phyloP scores from a whole-genome alignment of 2,888 invertebrate genomes.

The Brenthis daphne region DNA sequence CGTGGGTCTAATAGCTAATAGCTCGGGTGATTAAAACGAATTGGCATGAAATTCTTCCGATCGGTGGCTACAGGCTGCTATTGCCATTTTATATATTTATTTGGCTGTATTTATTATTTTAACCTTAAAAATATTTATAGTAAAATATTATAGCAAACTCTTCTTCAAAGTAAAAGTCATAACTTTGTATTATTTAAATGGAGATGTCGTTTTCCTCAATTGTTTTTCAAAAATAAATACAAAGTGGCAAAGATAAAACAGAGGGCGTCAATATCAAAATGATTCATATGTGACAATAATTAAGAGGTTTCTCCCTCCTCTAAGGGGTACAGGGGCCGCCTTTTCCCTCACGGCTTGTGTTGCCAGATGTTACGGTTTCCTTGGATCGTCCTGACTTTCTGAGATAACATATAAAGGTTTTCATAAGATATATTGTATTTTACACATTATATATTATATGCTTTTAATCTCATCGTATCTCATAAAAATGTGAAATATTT shows the following conservation, averaged over 20 bases:
- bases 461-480: too few species aligned
- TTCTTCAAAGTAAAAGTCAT: background rate
- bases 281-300: conserved; percentile 80
- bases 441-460: background rate
- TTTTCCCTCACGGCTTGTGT: conserved; percentile 48
- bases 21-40: conserved; percentile 31
- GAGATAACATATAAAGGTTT: background rate
- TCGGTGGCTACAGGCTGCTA: background rate
- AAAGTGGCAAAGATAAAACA: conserved; percentile 46
- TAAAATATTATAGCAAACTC: background rate
- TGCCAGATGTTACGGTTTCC: conserved; percentile 17
- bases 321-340: conserved; percentile 49
- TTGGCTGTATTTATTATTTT: background rate
- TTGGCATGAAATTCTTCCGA: conserved; percentile 14
- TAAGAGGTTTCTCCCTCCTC: conserved; percentile 60
- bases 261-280: conserved; percentile 72
- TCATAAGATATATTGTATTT: background rate
- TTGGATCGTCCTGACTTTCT: conserved; percentile 5
- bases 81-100: background rate
- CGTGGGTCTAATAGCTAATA: conserved; percentile 36
- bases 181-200: background rate
- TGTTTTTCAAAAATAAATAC: conserved; percentile 41
- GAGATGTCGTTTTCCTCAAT: conserved; percentile 5
- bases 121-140: background rate
- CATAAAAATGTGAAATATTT: too few species aligned